A percentile compares a stretch with the other conserved stretches of the same genome.
These are phyloP conservation scores for Leptopilina boulardi DNA, from an alignment of 1,140 invertebrate genomes.

Conservation along the genomic window DNA sequence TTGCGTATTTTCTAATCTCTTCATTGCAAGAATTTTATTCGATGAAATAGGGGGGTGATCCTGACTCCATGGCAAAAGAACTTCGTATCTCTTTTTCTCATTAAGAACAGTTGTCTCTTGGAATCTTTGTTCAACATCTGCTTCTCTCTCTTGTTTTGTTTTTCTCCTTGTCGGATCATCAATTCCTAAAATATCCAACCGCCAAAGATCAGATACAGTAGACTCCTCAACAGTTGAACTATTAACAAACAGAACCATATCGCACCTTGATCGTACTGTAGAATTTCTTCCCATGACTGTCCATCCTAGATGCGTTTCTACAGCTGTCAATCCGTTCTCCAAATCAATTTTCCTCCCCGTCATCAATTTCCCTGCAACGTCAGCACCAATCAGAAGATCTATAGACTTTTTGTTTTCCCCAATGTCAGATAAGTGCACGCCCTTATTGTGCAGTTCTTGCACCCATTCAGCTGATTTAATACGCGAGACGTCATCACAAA, in stretches of 20 bases:
- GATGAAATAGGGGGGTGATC: constrained; percentile 48
- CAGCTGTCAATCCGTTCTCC: constrained; percentile 36
- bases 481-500: constrained; percentile 44
- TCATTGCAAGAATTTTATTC: constrained; percentile 52
- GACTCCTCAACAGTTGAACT: constrained; percentile 39
- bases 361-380: constrained; percentile 38
- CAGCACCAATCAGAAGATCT: constrained; percentile 33
- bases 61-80: constrained; percentile 59
- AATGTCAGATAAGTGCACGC: constrained; percentile 48
- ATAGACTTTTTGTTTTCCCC: constrained; percentile 27
- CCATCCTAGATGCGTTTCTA: constrained; percentile 37
- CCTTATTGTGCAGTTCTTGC: constrained; percentile 34
- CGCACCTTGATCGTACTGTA: not conserved
- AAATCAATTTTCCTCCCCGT: constrained; percentile 36
- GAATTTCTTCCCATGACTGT: constrained; percentile 33
- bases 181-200: constrained; percentile 66
- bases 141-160: constrained; percentile 45
- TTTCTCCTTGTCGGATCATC: constrained; percentile 56
- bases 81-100: constrained; percentile 59
- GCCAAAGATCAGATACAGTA: constrained; percentile 62
- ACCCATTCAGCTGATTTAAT: constrained; percentile 39
- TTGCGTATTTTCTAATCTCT: constrained; percentile 47
- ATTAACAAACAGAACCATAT: constrained; percentile 29
- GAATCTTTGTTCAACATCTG: constrained; percentile 50
- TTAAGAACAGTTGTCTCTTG: constrained; percentile 50